Conservation (phyloP, 1,140 invertebrate species). For the Drosophila tropicalis region DNA sequence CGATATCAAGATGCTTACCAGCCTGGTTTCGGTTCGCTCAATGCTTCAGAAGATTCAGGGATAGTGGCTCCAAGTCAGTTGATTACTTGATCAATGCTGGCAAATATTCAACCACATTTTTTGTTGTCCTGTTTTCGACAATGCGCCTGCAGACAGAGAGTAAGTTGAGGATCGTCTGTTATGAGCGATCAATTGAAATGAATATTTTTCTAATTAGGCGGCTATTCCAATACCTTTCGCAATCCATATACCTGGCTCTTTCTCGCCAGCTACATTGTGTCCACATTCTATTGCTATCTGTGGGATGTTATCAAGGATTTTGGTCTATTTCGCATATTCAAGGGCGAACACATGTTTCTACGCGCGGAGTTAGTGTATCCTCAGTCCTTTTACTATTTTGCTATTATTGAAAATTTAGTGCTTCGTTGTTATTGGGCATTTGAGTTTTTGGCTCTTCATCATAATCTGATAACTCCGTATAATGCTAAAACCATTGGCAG, state of each 20-base stretch:
- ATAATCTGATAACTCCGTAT: constrained; percentile 49
- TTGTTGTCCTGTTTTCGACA: constrained; percentile 87
- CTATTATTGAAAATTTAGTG: constrained; percentile 96
- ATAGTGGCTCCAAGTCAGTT: constrained; percentile 85
- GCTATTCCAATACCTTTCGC: constrained; percentile 85
- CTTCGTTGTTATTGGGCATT: constrained; percentile 96
- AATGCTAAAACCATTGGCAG: constrained; percentile 54
- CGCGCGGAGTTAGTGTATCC: constrained; percentile 90
- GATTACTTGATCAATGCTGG: constrained; percentile 92
- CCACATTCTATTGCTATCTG: constrained; percentile 91
- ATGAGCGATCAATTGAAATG: background rate
- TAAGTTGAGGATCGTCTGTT: constrained; percentile 1
- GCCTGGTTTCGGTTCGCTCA: constrained; percentile 95
- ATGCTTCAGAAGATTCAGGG: constrained; percentile 90
- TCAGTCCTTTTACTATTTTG: constrained; percentile 97
- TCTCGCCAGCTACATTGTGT: constrained; percentile 89
- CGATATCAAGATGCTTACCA: constrained; percentile 90
- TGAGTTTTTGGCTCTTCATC: constrained; percentile 91
- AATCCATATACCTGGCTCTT: constrained; percentile 93
- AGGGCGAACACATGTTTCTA: constrained; percentile 90
- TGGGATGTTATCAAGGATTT: constrained; percentile 99
- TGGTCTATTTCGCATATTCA: constrained; percentile 93
- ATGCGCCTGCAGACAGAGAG: constrained; percentile 53
- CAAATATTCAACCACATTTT: constrained; percentile 92
- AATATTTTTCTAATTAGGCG: constrained; percentile 82